A percentile compares a stretch with the other conserved stretches of the same genome.
Evolutionary conservation across 2,888 invertebrate species (phyloP).

Genomic region (Drosophila buzzatii): DNA sequence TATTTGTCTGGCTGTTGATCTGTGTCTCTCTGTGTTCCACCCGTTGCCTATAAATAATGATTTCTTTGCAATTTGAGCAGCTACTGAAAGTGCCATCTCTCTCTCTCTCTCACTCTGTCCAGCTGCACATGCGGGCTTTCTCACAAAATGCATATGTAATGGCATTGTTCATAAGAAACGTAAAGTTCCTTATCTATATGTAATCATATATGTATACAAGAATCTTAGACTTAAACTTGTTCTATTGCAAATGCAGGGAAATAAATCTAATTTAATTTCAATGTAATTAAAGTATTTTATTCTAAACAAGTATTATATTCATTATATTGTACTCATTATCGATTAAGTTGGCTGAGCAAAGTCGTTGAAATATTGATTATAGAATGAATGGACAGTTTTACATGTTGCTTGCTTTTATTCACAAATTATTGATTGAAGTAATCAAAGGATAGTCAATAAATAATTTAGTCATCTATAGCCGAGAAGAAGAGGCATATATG

Average conservation of each 20-base stretch:
- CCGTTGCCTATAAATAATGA: constrained; percentile 68
- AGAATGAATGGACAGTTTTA: neutral
- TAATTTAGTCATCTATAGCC: neutral
- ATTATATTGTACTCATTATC: too few relatives aligned
- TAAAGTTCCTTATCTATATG: constrained; percentile 7
- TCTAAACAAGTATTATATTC: too few relatives aligned
- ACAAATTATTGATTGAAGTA: neutral
- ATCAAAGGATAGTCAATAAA: neutral
- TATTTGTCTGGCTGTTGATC: constrained; percentile 43
- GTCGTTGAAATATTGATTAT: neutral
- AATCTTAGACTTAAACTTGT: neutral
- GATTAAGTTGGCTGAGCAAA: neutral
- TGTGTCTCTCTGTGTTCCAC: constrained; percentile 32
- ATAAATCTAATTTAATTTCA: neutral
- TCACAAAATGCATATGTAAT: constrained; percentile 54
- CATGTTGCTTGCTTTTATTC: neutral
- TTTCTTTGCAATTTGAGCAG: constrained; percentile 64
- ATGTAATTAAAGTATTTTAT: too few relatives aligned
- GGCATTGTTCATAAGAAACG: constrained; percentile 31
- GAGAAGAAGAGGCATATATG: neutral
- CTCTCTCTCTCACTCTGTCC: constrained; percentile 8
- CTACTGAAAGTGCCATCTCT: constrained; percentile 12
- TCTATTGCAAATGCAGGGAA: neutral
- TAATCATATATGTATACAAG: neutral
- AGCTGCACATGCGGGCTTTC: constrained; percentile 47